Evolutionary conservation across 2,113 vertebrate genomes (phyloP), one percentile per base, ranked within the genome.

Genomic region (Oxyruncus cristatus): DNA sequence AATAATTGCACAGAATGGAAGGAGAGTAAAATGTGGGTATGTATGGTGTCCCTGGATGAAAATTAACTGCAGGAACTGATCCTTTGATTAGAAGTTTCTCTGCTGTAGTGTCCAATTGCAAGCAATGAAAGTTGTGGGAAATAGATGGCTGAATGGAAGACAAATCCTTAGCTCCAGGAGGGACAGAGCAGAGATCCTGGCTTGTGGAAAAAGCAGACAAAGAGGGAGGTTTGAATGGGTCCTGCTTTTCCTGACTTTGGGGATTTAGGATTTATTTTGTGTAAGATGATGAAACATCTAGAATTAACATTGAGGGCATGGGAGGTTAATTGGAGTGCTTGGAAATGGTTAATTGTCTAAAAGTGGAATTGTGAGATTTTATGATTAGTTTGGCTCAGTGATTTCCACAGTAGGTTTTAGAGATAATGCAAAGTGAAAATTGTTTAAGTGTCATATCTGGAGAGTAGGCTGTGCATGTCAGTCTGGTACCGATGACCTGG

Each of bases 11-110:
- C 28, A 79, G 70, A 91, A 42, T 85, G 41, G 73, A 81, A 81
- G 55, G 49, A 92, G 26, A 65, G 41, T 88, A 80, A 84, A 92
- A 83, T 35, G 80, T 41, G 47, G 35, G 52, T 67, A 61, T 30
- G 32, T 81, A 7, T 47, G 72, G 75, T 93, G 72, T 81, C 65
- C 53, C 62, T 87, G 44, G 61, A 52, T 6, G 19, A 72, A 93
- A 96, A 94, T 81, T 61, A 92, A 61, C 65, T 78, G 73, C 53
- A 85, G 61, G 73, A 91, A 61, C 52, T 81, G 61, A 67, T 70
- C 76, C 52, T 93, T 84, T 84, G 68, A 89, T 94, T 77, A 88
- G 76, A 87, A 91, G 15, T 58, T 88, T 91, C 65, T 81, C 39
- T 88, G 32, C 52, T 68, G 30, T 61, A 74, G 44, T 14, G 6